phyloP scores from a whole-genome alignment of 1,140 invertebrate species.

The Helicoverpa zea region DNA sequence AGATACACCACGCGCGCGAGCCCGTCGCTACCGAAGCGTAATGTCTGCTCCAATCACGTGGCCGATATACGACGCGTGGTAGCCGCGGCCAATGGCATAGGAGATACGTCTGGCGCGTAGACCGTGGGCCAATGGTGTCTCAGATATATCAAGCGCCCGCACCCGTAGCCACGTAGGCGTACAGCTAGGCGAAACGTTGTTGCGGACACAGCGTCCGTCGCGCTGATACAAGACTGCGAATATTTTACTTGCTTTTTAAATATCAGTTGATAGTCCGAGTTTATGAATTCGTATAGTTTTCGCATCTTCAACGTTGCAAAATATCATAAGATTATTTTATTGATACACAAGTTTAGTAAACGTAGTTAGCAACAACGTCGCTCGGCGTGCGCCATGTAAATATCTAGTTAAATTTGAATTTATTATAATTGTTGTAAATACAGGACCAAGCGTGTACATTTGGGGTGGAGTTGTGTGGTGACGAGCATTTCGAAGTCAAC shows the following conservation, averaged over 20 bases:
- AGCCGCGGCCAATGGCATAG: neutral
- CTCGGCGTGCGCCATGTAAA: constrained; percentile 65
- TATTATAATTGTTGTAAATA: constrained; percentile 77
- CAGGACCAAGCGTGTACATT: constrained; percentile 80
- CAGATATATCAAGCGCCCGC: neutral
- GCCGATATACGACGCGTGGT: neutral
- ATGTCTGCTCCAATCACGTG: constrained; percentile 49
- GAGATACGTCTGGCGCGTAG: too few species aligned
- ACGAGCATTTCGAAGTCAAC: constrained; percentile 32
- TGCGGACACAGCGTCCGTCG: too few species aligned
- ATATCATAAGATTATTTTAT: too few species aligned
- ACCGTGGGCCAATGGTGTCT: too few species aligned
- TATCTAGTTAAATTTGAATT: constrained; percentile 80
- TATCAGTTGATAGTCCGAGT: neutral
- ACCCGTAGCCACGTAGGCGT: too few species aligned
- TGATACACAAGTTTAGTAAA: neutral
- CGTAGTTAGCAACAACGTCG: neutral
- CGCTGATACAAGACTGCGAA: too few species aligned
- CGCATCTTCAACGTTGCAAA: too few species aligned
- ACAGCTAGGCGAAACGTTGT: too few species aligned
- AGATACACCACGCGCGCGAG: constrained; percentile 95
- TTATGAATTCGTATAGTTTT: too few species aligned
- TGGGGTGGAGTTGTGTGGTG: constrained; percentile 54
- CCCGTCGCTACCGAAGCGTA: constrained; percentile 94
- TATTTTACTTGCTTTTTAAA: neutral